phyloP scores from a whole-genome alignment of 2,797 vertebrate genomes.

The Micromesistius poutassou region DNA sequence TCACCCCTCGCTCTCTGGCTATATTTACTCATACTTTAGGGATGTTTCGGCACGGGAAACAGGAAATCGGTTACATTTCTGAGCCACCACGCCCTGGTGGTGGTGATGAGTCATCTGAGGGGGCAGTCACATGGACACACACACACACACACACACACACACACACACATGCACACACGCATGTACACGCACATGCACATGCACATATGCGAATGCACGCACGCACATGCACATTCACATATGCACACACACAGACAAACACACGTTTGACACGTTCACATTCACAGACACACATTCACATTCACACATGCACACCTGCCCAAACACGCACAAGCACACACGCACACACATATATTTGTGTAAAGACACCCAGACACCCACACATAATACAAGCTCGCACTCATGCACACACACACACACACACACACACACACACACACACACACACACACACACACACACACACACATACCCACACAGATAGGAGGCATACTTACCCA shows the following conservation, averaged over 20 bases:
- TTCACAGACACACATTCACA: slow-evolving; percentile 19
- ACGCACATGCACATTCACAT: slow-evolving; percentile 25
- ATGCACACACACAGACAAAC: background rate
- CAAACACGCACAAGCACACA: slow-evolving; percentile 13
- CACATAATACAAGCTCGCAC: slow-evolving; percentile 7
- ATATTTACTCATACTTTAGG: background rate
- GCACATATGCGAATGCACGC: slow-evolving; percentile 12
- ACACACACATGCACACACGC: slow-evolving; percentile 25
- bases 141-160: slow-evolving; percentile 15
- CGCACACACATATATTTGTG: slow-evolving; percentile 22
- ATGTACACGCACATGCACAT: slow-evolving; percentile 4
- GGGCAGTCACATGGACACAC: slow-evolving; percentile 13
- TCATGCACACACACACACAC: slow-evolving; percentile 23
- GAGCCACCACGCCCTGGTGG: background rate
- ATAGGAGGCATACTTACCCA: slow-evolving; percentile 11
- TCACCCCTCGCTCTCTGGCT: background rate
- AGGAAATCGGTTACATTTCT: background rate
- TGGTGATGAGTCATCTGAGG: slow-evolving; percentile 53
- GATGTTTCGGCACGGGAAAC: background rate
- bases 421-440: slow-evolving; percentile 18
- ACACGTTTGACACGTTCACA: slow-evolving; percentile 7
- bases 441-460: slow-evolving; percentile 12
- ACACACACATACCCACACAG: slow-evolving; percentile 24
- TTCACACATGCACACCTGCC: slow-evolving; percentile 11
- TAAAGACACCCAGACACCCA: slow-evolving; percentile 22